Evolutionary conservation across 2,797 vertebrate genomes (phyloP), one percentile per base, ranked within the genome.

Genomic region (Trichosurus vulpecula): DNA sequence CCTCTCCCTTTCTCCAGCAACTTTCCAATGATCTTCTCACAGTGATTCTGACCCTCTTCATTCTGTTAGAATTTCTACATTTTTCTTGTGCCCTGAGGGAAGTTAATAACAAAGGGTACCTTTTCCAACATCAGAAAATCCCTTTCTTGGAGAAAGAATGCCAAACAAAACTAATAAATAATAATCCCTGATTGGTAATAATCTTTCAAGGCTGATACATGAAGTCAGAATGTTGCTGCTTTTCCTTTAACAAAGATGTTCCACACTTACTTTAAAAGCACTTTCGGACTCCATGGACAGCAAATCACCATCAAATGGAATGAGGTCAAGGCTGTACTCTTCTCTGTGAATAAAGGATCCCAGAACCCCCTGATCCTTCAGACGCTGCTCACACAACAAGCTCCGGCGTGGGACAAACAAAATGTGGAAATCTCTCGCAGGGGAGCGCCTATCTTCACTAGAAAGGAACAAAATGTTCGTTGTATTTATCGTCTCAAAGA

Each of bases 281-380:
- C 99, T 99, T 98, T 99, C 99, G 0, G 99, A 99, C 96, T 99
- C 99, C 99, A 99, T 99, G 97, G 99, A 99, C 30, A 99, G 99
- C 96, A 99, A 99, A 97, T 99, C 99, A 6, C 99, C 99, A 0
- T 99, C 99, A 6, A 99, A 99, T 6, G 99, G 99, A 93, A 99
- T 99, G 92, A 99, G 98, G 97, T 99, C 99, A 89, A 99, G 98
- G 96, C 99, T 99, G 95, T 99, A 99, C 97, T 99, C 99, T 14
- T 99, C 99, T 0, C 99, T 99, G 96, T 99, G 99, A 97, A 99
- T 99, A 96, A 99, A 99, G 51, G 99, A 99, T 90, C 99, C 99
- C 96, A 99, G 97, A 91, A 99, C 99, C 0, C 99, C 99, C 97
- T 99, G 99, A 96, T 99, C 99, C 97, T 99, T 99, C 96, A 99